Conservation (phyloP, 2,888 invertebrate genomes). For the Amiota communis region DNA sequence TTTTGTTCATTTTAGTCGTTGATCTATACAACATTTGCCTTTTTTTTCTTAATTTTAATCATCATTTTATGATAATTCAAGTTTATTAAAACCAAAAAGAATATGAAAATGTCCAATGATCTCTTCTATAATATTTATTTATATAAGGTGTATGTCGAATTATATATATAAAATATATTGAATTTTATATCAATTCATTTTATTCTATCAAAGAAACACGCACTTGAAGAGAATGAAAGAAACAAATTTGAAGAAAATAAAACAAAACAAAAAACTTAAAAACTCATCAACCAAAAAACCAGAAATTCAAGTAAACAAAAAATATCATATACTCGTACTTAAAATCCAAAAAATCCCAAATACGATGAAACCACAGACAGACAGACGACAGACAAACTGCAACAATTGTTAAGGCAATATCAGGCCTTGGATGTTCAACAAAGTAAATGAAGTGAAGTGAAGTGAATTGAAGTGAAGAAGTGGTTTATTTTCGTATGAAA, state of each 20-base stretch:
- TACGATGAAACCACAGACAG: not conserved
- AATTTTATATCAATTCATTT: not conserved
- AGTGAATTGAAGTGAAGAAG: too few relatives aligned
- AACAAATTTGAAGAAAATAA: not conserved
- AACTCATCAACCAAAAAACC: constrained; percentile 1
- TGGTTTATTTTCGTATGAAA: too few relatives aligned
- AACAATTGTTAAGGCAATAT: not conserved
- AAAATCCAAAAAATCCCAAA: not conserved
- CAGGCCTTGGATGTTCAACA: too few relatives aligned
- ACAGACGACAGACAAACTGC: not conserved
- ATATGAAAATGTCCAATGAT: not conserved
- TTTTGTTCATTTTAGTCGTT: not conserved
- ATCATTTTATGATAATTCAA: not conserved
- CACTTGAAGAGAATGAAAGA: not conserved
- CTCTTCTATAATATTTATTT: not conserved
- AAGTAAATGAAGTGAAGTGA: too few relatives aligned
- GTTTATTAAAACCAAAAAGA: not conserved
- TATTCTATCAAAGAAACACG: not conserved
- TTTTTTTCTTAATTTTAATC: not conserved
- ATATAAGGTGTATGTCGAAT: not conserved
- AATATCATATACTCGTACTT: not conserved
- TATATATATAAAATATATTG: not conserved
- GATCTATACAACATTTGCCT: not conserved
- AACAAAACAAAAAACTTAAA: not conserved
- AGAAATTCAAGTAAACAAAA: constrained; percentile 18